phyloP scores from a whole-genome alignment of 2,888 invertebrate genomes.

The Antheraea yamamai region DNA sequence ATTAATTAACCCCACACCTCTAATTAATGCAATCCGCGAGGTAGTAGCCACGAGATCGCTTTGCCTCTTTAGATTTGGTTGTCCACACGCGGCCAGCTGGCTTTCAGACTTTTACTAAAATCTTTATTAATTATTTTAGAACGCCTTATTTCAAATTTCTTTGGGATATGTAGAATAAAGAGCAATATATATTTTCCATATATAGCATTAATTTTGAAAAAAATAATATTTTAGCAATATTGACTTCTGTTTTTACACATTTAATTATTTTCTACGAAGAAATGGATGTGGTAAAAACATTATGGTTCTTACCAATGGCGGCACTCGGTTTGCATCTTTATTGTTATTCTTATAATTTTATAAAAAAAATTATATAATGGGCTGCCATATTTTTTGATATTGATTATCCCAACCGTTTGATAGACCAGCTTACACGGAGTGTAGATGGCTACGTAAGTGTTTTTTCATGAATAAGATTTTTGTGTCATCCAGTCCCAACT shows the following conservation, averaged over 20 bases:
- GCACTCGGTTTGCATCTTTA: neutral
- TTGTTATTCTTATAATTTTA: neutral
- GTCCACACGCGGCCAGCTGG: constrained; percentile 29
- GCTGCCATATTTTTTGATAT: no score
- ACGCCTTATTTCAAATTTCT: neutral
- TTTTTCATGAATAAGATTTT: neutral
- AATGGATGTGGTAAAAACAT: neutral
- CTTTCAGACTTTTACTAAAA: constrained; percentile 3
- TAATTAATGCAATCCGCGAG: constrained; percentile 79
- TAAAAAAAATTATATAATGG: no score
- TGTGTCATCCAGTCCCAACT: neutral
- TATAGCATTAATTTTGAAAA: neutral
- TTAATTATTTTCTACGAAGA: neutral
- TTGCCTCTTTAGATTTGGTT: constrained; percentile 27
- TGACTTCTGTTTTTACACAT: neutral
- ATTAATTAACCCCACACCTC: constrained; percentile 81
- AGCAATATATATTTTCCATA: neutral
- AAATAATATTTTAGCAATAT: neutral
- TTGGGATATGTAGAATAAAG: neutral
- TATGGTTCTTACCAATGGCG: neutral
- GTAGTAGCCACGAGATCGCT: constrained; percentile 61
- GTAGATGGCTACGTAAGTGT: no score
- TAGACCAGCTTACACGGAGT: no score
- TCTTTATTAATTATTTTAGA: neutral
- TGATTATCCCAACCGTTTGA: no score